Evolutionary conservation across 2,888 invertebrate genomes (phyloP).

Genomic region (Mycogona germanica): DNA sequence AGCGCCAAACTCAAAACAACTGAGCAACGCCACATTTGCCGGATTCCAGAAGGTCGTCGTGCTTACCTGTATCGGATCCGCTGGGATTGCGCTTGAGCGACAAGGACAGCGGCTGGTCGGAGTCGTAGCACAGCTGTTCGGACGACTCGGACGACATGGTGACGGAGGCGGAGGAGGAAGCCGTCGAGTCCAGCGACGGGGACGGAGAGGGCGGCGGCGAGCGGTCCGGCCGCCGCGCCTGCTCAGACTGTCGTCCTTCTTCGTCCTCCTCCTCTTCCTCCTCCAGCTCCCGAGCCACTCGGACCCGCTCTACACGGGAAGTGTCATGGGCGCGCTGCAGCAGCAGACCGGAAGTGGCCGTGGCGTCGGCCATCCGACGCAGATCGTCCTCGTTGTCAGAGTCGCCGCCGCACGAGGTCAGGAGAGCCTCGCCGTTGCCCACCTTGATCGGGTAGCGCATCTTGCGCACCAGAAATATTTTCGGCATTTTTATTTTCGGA

Average conservation of each 20-base stretch:
- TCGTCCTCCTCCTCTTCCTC: not conserved
- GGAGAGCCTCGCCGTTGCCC: not conserved
- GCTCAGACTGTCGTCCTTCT: not conserved
- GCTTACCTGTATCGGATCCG: constrained; percentile 10
- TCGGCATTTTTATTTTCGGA: no score
- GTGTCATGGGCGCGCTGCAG: no score
- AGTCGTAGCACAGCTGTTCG: not conserved
- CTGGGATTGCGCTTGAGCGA: not conserved
- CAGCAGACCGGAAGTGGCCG: not conserved
- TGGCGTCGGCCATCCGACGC: not conserved
- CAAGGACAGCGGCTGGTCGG: constrained; percentile 12
- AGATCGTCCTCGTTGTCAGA: not conserved
- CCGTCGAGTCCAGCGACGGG: constrained; percentile 1
- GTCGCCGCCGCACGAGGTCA: constrained; percentile 1
- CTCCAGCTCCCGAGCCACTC: no score
- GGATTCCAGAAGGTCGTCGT: no score
- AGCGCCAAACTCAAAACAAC: no score
- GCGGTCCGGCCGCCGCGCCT: no score
- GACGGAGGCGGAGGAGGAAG: not conserved
- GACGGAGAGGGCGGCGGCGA: constrained; percentile 10
- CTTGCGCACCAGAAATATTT: constrained; percentile 16
- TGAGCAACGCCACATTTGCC: no score
- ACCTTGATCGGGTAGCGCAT: constrained; percentile 7
- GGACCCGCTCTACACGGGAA: no score
- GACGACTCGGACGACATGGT: not conserved